phyloP scores from a whole-genome alignment of 37 sponge, comb jelly and placozoan genomes.

The Bolinopsis microptera region DNA sequence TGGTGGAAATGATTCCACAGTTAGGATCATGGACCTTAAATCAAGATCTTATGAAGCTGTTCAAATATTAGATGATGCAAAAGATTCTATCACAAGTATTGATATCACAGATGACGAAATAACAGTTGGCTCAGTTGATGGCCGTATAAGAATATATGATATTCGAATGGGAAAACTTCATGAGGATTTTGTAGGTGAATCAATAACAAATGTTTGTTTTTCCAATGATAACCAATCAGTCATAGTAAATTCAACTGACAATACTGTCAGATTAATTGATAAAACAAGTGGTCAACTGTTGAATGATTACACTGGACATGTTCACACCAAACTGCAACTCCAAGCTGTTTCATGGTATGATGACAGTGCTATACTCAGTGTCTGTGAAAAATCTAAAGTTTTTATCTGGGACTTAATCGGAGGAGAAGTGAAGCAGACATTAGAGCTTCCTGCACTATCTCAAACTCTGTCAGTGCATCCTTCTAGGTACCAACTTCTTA shows the following conservation, averaged over 20 bases:
- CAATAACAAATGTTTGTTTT: conserved; percentile 2
- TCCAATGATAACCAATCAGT: conserved; percentile 22
- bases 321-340: conserved; percentile 4
- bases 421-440: conserved; percentile 29
- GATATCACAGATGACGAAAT: conserved; percentile 43
- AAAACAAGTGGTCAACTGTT: conserved; percentile 8
- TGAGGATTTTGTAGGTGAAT: conserved; percentile 58
- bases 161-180: conserved; percentile 59
- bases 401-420: conserved; percentile 33
- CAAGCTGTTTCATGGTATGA: conserved; percentile 54
- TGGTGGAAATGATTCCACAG: conserved; percentile 36
- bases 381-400: conserved; percentile 31
- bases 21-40: background rate
- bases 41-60: conserved; percentile 55
- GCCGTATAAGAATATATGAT: conserved; percentile 26
- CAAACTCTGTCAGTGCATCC: conserved; percentile 53
- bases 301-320: conserved; percentile 52
- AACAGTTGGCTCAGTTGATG: conserved; percentile 46
- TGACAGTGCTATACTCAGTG: conserved; percentile 15
- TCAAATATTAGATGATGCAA: conserved; percentile 60
- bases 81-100: conserved; percentile 47
- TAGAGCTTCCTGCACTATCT: background rate
- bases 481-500: background rate
- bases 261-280: conserved; percentile 32
- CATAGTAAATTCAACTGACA: background rate